Base-by-base conservation (phyloP, 2,888 invertebrate species). In the Macrosoma leucophasiata region DNA sequence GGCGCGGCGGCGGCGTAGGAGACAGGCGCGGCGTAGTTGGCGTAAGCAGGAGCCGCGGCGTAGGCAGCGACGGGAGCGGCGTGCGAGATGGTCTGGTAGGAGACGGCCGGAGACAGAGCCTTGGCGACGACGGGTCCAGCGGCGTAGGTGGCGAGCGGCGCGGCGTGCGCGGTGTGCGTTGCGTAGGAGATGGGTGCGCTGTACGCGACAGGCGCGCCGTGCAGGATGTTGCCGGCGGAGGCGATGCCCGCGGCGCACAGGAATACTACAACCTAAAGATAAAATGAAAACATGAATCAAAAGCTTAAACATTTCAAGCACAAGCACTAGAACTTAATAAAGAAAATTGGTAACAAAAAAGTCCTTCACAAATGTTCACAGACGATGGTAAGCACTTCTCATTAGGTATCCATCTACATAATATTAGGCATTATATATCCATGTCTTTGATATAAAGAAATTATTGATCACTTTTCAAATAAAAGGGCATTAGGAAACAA, bases 241-340 rank as follows among this genome's bases (percentile, higher is more conserved):
- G 86, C 88, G 45, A 85, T 77, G 52, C 88, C 86, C 69, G 88
- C 82, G 53, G 84, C 74, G 62, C 88, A 84, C 59, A 85, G 73
- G 58, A 90, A 67, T 33, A 87, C 66, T 48, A 89, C 58, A 46
- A 88, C 72, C 87, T 81, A 52, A 11, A 52, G 50, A 23, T 22
- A 44, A 41, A 37, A 35, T n/a, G n/a, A n/a, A n/a, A n/a, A n/a
- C n/a, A n/a, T n/a, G n/a, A n/a, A n/a, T n/a, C n/a, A n/a, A n/a
- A n/a, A n/a, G n/a, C n/a, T n/a, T n/a, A n/a, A n/a, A n/a, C n/a
- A n/a, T n/a, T n/a, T n/a, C n/a, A n/a, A n/a, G n/a, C n/a, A n/a
- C n/a, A n/a, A n/a, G n/a, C n/a, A n/a, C n/a, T n/a, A n/a, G n/a
- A n/a, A n/a, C n/a, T n/a, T n/a, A n/a, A n/a, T n/a, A n/a, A n/a